These are phyloP conservation scores for Heliconius congener DNA, from an alignment of 1,140 invertebrate species.

Conservation along the genomic window DNA sequence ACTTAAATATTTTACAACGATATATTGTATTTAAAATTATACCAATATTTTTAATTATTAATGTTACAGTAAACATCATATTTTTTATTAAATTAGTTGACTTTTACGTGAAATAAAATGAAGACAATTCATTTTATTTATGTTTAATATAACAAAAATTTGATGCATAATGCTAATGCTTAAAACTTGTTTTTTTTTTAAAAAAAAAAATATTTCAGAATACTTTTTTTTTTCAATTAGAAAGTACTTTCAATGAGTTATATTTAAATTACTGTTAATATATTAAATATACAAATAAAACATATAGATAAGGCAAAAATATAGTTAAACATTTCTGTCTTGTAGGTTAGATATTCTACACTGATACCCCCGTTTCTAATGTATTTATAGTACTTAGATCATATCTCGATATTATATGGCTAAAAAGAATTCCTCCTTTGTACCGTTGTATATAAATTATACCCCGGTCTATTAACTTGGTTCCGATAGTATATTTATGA, in stretches of 20 bases:
- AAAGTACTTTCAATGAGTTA: too few species aligned
- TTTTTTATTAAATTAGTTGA: too few species aligned
- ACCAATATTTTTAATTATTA: too few species aligned
- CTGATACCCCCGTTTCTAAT: conserved; percentile 4
- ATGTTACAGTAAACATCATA: too few species aligned
- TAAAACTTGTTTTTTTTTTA: too few species aligned
- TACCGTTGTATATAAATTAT: conserved; percentile 7
- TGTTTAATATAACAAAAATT: too few species aligned
- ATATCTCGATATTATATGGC: conserved; percentile 4
- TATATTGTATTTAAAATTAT: neutral
- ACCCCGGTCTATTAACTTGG: conserved; percentile 5
- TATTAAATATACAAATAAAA: neutral
- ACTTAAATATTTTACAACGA: neutral
- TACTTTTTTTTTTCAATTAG: too few species aligned
- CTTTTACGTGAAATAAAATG: too few species aligned
- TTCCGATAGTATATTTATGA: conserved; percentile 6
- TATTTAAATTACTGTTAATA: too few species aligned
- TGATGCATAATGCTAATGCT: too few species aligned
- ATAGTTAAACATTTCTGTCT: neutral
- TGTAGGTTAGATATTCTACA: neutral
- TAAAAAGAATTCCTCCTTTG: conserved; percentile 7
- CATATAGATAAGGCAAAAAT: neutral
- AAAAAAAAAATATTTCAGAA: too few species aligned
- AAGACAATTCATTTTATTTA: too few species aligned
- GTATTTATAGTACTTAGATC: conserved; percentile 11